Base-by-base conservation (phyloP, 2,888 invertebrate species). In the Deilephila elpenor region DNA sequence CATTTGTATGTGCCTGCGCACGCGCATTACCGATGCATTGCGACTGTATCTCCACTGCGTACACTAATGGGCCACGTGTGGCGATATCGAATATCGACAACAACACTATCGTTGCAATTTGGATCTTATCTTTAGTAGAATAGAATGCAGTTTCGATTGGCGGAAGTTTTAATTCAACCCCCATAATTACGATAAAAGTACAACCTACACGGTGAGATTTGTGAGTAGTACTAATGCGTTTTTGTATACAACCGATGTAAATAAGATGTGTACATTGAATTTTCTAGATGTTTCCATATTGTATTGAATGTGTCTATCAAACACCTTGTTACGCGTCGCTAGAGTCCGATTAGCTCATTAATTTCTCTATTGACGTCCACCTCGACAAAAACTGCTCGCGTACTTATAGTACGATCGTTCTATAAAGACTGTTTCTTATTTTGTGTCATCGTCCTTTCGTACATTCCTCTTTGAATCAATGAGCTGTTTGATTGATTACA, bases 161-260 rank as follows among this genome's bases (percentile, higher is more conserved):
- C 14, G 5, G 5, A 25, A 6, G 37, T 37, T 75, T 73, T 62
- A 62, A 74, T 74, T 73, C 72, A 73, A 59, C 72, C 72, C 67
- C 72, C 83, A 87, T 88, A 88, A 88, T 89, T 86, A 87, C 85
- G 85, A 88, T 89, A 90, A 88, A 91, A 85, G 79, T 84, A 84
- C 84, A 85, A 84, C 84, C 86, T 85, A 86, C 81, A 82, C 81
- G 80, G 84, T 82, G 83, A 84, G 80, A 85, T 85, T 84, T 82
- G 85, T 88, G 88, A 87, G 87, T 88, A 88, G 87, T 85, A 87
- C 87, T 91, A 90, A 91, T 91, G 91, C 86, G 82, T 91, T 91
- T 90, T 86, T 89, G 88, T 91, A 88, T 84, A 88, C 87, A 84
- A 81, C 82, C 81, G 81, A 85, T 86, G 90, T 91, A 90, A 91